Percentiles rank a stretch among this genome's conserved stretches.
phyloP scores from a whole-genome alignment of 2,888 invertebrate species.

The Hypolimnas misippus region DNA sequence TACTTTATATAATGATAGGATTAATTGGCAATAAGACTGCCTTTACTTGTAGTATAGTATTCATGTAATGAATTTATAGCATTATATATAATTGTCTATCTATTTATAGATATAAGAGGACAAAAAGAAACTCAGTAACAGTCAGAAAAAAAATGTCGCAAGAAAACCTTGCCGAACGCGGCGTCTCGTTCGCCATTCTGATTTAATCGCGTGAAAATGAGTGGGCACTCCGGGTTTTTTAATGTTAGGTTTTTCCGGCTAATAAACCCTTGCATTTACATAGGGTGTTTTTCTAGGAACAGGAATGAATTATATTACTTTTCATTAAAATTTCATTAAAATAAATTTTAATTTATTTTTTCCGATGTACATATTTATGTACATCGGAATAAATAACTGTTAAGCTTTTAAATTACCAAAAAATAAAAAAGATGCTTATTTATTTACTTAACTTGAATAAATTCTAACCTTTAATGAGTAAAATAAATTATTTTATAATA shows the following conservation, averaged over 20 bases:
- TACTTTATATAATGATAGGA: no score
- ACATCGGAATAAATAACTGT: no score
- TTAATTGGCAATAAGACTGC: no score
- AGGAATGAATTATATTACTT: not conserved
- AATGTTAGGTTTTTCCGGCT: conserved; percentile 11
- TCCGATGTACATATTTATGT: no score
- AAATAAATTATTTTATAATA: no score
- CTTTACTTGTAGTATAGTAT: not conserved
- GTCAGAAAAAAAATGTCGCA: conserved; percentile 38
- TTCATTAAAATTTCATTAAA: not conserved
- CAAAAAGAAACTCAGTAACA: conserved; percentile 33
- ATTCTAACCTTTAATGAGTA: no score
- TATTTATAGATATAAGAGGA: not conserved
- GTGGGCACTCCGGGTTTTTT: conserved; percentile 21
- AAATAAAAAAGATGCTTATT: no score
- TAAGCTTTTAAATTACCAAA: no score
- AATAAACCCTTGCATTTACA: not conserved
- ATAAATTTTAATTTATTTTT: not conserved
- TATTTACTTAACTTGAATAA: no score
- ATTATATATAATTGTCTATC: not conserved
- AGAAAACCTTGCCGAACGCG: conserved; percentile 33
- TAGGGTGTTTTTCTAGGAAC: conserved; percentile 2
- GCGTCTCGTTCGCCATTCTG: conserved; percentile 27
- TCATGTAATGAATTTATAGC: not conserved
- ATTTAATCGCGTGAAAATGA: conserved; percentile 34